phyloP scores from a whole-genome alignment of 2,888 invertebrate species.

The Pammene fasciana region DNA sequence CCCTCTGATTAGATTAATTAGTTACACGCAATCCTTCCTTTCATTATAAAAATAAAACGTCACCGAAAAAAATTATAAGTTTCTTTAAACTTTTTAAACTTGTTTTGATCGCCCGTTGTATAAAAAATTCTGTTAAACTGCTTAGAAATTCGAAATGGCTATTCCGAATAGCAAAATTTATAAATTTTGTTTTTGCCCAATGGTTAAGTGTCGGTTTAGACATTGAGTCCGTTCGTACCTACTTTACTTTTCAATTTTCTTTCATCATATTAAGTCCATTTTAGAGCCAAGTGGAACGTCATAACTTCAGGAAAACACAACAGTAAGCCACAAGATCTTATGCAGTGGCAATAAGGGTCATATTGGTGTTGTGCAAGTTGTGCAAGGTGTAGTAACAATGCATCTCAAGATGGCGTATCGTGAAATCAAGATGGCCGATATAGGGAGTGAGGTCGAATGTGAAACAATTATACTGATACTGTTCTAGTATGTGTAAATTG shows the following conservation, averaged over 20 bases:
- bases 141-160: too few relatives aligned
- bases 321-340: constrained; percentile 22
- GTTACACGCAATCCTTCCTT: too few relatives aligned
- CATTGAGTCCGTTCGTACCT: too few relatives aligned
- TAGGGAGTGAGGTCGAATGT: constrained; percentile 32
- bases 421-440: constrained; percentile 33
- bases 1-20: constrained; percentile 4
- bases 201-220: too few relatives aligned
- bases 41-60: too few relatives aligned
- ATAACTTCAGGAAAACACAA: constrained; percentile 1
- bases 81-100: too few relatives aligned
- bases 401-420: constrained; percentile 34
- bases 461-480: constrained; percentile 26
- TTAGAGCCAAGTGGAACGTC: constrained; percentile 10
- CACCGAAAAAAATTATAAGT: too few relatives aligned
- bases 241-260: too few relatives aligned
- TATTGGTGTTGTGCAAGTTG: constrained; percentile 25
- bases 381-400: constrained; percentile 38
- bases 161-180: too few relatives aligned
- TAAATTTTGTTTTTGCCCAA: too few relatives aligned
- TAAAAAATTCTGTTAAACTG: too few relatives aligned
- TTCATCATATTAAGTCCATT: background rate
- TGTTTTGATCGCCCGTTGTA: too few relatives aligned
- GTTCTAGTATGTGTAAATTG: constrained; percentile 15
- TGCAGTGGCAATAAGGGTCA: constrained; percentile 6